phyloP scores from a whole-genome alignment of 2,888 invertebrate genomes.

The Athrips mouffetella region DNA sequence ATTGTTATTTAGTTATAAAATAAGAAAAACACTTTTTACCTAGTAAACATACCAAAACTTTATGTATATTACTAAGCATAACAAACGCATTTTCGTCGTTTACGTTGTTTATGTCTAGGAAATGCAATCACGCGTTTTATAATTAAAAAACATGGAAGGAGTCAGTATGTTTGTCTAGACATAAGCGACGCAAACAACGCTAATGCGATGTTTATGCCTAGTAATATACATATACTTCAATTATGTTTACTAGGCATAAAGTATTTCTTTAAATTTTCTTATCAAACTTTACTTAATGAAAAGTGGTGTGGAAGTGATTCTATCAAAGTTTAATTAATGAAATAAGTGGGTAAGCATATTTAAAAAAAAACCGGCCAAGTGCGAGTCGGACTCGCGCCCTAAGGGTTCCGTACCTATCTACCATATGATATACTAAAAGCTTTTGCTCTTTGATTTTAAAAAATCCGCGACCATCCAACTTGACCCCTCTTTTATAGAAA shows the following conservation, averaged over 20 bases:
- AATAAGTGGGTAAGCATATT: too few species aligned
- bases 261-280: neutral
- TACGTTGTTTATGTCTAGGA: neutral
- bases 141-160: slow-evolving; percentile 3
- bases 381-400: too few species aligned
- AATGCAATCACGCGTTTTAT: neutral
- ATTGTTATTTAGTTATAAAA: neutral
- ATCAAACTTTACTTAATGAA: neutral
- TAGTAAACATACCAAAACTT: neutral
- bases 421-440: too few species aligned
- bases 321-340: too few species aligned
- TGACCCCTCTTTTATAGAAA: too few species aligned
- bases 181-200: neutral
- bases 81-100: neutral
- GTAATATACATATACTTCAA: neutral
- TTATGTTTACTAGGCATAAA: neutral
- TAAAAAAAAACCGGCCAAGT: too few species aligned
- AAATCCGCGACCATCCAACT: too few species aligned
- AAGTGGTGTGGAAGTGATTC: too few species aligned
- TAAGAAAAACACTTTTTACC: neutral
- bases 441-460: too few species aligned
- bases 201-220: slow-evolving; percentile 1
- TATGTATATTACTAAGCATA: neutral
- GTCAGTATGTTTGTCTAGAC: neutral
- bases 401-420: too few species aligned